Base-by-base conservation (phyloP, 2,113 vertebrate genomes). In the Bufo gargarizans region DNA sequence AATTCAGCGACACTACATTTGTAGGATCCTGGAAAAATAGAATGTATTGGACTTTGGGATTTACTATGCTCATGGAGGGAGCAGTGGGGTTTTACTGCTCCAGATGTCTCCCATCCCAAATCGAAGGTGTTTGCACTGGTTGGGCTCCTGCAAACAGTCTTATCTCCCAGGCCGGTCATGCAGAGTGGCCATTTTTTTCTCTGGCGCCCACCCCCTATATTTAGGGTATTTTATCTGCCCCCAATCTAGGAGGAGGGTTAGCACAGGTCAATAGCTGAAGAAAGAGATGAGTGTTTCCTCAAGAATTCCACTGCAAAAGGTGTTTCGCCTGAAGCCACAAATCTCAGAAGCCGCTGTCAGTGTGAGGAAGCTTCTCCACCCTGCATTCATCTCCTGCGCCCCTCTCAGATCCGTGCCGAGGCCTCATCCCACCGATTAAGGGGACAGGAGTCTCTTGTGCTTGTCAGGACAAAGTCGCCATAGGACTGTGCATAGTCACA, bases 261-360 rank as follows among this genome's bases (percentile, higher is more conserved):
- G 61, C 63, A 55, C 7, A 69, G 85, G 85, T 69, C 71, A 71
- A 47, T 87, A 71, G 45, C 85, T 86, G 86, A 80, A 69, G 76
- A 55, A 33, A 58, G 77, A n/a, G 63, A 80, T 56, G 63, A 78
- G 63, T 79, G 59, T 63, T 86, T 63, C 55, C 13, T 71, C 17
- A 63, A 82, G 86, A 88, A 82, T 88, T 76, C 65, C 79, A 63
- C 56, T 61, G 43, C 53, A 22, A 65, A 82, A 87, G 86, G 86
- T 87, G 53, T 33, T 33, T 33, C 33, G 50, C 86, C 86, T 49
- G 55, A 6, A 58, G 86, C 78, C 82, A 63, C 6, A 6, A 72
- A 72, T 72, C 47, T 59, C 58, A 58, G 33, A 87, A 71, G 81
- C 77, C 53, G 55, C 67, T 67, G 47, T 79, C 58, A 67, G 72